A percentile compares a stretch with the other conserved stretches of the same genome.
Evolutionary conservation across 2,888 invertebrate genomes (phyloP).

Genomic region (Endomychus coccineus): DNA sequence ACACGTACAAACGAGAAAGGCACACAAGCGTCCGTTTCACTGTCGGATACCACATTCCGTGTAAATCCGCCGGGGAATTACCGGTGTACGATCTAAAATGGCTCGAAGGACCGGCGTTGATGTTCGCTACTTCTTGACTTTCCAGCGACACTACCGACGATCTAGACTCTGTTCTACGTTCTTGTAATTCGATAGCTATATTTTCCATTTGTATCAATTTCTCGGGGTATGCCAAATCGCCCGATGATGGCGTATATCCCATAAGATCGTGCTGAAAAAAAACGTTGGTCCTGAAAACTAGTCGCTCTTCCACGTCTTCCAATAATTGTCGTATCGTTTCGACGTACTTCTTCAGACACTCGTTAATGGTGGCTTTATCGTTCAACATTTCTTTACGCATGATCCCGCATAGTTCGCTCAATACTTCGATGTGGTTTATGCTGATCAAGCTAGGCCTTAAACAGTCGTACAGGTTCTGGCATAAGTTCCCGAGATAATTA

Average conservation of each 20-base stretch:
- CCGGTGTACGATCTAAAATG: conserved; percentile 46
- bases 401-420: conserved; percentile 94
- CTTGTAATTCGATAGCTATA: conserved; percentile 37
- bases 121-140: conserved; percentile 65
- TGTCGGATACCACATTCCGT: conserved; percentile 99
- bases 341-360: conserved; percentile 69
- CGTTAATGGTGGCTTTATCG: conserved; percentile 78
- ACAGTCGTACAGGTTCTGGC: conserved; percentile 84
- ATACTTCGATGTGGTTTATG: conserved; percentile 93
- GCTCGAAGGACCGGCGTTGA: conserved; percentile 44
- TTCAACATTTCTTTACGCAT: conserved; percentile 85
- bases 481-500: conserved; percentile 71
- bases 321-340: conserved; percentile 72
- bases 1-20: conserved; percentile 84
- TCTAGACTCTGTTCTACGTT: conserved; percentile 58
- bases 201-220: conserved; percentile 95
- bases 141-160: conserved; percentile 62
- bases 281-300: conserved; percentile 91
- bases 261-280: conserved; percentile 89
- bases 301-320: conserved; percentile 91
- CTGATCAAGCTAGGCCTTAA: conserved; percentile 91
- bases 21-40: conserved; percentile 92
- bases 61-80: conserved; percentile 67
- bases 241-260: conserved; percentile 80
- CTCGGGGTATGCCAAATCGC: conserved; percentile 96